phyloP scores from a whole-genome alignment of 1,140 invertebrate species.

The Calephelis nemesis region DNA sequence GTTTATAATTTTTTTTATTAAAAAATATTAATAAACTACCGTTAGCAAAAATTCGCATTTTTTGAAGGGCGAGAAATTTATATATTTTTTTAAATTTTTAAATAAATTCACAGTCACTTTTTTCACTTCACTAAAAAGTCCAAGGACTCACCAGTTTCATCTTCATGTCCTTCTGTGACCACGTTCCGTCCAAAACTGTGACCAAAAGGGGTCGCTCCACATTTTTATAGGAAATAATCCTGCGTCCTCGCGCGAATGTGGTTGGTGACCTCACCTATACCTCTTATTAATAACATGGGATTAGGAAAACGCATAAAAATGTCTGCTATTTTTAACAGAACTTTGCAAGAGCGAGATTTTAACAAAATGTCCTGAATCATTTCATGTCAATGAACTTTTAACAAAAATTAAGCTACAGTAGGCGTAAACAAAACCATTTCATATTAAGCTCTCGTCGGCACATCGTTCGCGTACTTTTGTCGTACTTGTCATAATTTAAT shows the following conservation, averaged over 20 bases:
- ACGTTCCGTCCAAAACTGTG: slow-evolving; percentile 62
- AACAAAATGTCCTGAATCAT: slow-evolving; percentile 7
- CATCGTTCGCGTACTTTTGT: no score
- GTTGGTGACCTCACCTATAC: slow-evolving; percentile 60
- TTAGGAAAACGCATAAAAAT: slow-evolving; percentile 40
- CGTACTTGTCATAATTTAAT: no score
- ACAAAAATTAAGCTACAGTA: no score
- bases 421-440: no score
- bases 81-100: neutral
- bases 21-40: no score
- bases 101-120: slow-evolving; percentile 24
- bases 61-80: slow-evolving; percentile 4
- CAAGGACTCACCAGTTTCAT: slow-evolving; percentile 77
- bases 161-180: slow-evolving; percentile 65
- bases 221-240: slow-evolving; percentile 73
- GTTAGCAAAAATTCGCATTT: no score
- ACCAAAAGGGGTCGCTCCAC: slow-evolving; percentile 53
- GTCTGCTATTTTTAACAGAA: slow-evolving; percentile 22
- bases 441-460: no score
- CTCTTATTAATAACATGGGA: slow-evolving; percentile 38
- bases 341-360: slow-evolving; percentile 14
- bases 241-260: slow-evolving; percentile 49
- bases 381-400: slow-evolving; percentile 3
- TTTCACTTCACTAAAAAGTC: slow-evolving; percentile 45
- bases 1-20: no score